These are phyloP conservation scores for Drymonia ruficornis DNA, from an alignment of 2,888 invertebrate genomes.

Conservation along the genomic window DNA sequence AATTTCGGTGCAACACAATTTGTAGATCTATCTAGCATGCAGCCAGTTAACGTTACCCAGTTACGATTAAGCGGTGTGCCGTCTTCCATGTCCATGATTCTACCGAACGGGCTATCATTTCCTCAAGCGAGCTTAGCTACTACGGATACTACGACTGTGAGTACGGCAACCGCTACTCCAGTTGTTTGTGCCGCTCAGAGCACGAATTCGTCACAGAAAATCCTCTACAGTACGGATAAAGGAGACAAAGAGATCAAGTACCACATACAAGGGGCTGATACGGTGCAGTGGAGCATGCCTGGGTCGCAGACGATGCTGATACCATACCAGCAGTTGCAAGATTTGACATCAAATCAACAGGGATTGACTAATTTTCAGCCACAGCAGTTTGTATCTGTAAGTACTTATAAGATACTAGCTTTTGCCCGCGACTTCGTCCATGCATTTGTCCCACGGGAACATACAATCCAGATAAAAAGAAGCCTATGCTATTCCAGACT, in stretches of 20 bases:
- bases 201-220: conserved; percentile 74
- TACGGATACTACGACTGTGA: conserved; percentile 74
- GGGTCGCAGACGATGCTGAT: conserved; percentile 80
- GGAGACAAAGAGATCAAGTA: conserved; percentile 78
- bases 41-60: conserved; percentile 77
- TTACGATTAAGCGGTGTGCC: conserved; percentile 73
- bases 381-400: conserved; percentile 79
- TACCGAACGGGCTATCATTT: conserved; percentile 71
- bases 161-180: conserved; percentile 71
- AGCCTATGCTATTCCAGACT: too few species aligned
- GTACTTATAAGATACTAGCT: too few species aligned
- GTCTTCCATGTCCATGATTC: conserved; percentile 79
- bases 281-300: conserved; percentile 76
- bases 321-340: conserved; percentile 78
- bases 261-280: conserved; percentile 75
- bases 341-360: conserved; percentile 64
- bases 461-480: too few species aligned
- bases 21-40: conserved; percentile 76
- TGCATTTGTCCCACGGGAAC: too few species aligned
- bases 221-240: conserved; percentile 76
- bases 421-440: too few species aligned
- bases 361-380: conserved; percentile 69
- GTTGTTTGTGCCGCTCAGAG: conserved; percentile 79
- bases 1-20: conserved; percentile 73
- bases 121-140: conserved; percentile 72